These are phyloP conservation scores for Amblyteles armatorius DNA, from an alignment of 2,888 invertebrate genomes.

Conservation along the genomic window DNA sequence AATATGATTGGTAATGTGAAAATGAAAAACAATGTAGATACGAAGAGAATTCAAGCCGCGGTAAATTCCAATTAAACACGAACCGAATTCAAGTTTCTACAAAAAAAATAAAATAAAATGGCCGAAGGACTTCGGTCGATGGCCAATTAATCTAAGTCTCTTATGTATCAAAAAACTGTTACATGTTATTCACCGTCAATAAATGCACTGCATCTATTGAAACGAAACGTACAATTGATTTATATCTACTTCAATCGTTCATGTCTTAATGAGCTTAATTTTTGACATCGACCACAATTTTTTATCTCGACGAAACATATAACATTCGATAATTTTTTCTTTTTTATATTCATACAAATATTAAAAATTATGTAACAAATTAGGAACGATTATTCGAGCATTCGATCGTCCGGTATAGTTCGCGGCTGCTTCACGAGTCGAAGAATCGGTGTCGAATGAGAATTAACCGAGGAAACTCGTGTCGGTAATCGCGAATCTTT, in stretches of 20 bases:
- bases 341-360: not conserved
- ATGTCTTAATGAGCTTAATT: not conserved
- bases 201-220: too few species aligned
- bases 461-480: slow-evolving; percentile 15
- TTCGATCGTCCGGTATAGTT: too few species aligned
- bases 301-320: not conserved
- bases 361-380: not conserved
- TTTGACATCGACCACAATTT: not conserved
- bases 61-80: not conserved
- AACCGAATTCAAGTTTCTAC: not conserved
- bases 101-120: not conserved
- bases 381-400: not conserved
- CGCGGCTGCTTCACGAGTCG: not conserved
- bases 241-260: not conserved
- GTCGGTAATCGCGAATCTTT: slow-evolving; percentile 9
- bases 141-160: too few species aligned
- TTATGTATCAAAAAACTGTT: not conserved
- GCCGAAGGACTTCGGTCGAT: too few species aligned
- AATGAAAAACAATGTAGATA: not conserved
- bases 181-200: too few species aligned
- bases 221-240: not conserved
- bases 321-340: not conserved
- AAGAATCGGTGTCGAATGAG: not conserved
- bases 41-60: not conserved
- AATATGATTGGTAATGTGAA: not conserved